Conservation (phyloP, 2,888 invertebrate genomes). For the Caenorhabditis parvicauda region DNA sequence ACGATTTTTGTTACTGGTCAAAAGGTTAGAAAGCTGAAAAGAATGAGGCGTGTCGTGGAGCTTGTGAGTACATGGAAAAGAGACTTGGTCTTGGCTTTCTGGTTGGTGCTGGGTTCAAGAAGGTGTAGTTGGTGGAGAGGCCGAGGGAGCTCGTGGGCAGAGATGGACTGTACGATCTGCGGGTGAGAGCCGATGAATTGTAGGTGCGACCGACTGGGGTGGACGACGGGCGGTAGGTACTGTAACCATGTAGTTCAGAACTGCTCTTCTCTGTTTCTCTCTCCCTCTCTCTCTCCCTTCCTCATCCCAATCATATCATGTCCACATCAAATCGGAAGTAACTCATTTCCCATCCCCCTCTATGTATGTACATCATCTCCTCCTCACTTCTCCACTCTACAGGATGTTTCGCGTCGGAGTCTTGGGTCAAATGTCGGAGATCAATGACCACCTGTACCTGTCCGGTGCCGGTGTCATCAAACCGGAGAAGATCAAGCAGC, state of each 20-base stretch:
- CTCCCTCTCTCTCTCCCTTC: not conserved
- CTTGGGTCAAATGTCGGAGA: slow-evolving; percentile 68
- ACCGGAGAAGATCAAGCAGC: slow-evolving; percentile 72
- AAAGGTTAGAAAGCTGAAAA: slow-evolving; percentile 47
- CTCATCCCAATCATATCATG: no score
- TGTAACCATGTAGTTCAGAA: not conserved
- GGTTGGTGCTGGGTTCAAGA: slow-evolving; percentile 42
- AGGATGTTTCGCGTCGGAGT: slow-evolving; percentile 44
- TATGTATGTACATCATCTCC: not conserved
- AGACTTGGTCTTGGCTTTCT: slow-evolving; percentile 40
- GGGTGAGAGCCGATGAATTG: slow-evolving; percentile 10
- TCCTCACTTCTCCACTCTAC: not conserved
- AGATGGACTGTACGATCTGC: slow-evolving; percentile 24
- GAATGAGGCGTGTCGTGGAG: slow-evolving; percentile 47
- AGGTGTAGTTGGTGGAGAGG: slow-evolving; percentile 30
- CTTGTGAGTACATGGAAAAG: slow-evolving; percentile 38
- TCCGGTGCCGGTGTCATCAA: slow-evolving; percentile 78
- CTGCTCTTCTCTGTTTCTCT: no score
- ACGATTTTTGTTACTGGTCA: no score
- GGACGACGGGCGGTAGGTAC: slow-evolving; percentile 22
- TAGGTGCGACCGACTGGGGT: not conserved
- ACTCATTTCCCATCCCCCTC: not conserved
- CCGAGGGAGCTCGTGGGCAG: slow-evolving; percentile 22
- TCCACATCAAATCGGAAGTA: no score
- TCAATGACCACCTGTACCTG: slow-evolving; percentile 76